A percentile compares a stretch with the other conserved stretches of the same genome.
Evolutionary conservation across 1,140 invertebrate species (phyloP).

Genomic region (Macrobrachium nipponense): DNA sequence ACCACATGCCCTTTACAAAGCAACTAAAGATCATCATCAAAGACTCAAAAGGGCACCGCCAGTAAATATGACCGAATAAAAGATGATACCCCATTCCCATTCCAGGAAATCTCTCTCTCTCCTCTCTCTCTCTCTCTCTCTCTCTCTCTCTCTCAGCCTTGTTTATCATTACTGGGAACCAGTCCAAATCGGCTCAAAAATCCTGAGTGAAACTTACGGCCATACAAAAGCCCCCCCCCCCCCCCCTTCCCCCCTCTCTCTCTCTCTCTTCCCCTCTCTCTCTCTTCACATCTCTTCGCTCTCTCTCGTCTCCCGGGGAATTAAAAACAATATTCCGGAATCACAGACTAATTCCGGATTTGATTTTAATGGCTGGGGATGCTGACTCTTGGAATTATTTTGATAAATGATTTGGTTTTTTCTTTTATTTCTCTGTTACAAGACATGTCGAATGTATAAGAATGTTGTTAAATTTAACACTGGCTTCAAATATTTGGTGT

Average conservation of each 20-base stretch:
- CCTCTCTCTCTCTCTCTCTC: conserved; percentile 31
- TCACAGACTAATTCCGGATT: too few species aligned
- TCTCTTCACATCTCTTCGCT: too few species aligned
- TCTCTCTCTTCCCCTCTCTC: too few species aligned
- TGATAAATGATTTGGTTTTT: not conserved
- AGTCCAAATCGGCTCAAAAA: not conserved
- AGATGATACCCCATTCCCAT: not conserved
- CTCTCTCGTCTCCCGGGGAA: too few species aligned
- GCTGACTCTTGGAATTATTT: not conserved
- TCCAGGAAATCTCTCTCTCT: conserved; percentile 5
- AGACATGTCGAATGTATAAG: too few species aligned
- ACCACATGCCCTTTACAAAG: too few species aligned
- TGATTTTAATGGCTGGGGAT: too few species aligned
- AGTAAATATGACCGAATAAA: not conserved
- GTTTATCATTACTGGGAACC: not conserved
- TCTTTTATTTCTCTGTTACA: not conserved
- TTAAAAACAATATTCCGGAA: too few species aligned
- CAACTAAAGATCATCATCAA: not conserved
- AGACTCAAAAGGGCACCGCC: not conserved
- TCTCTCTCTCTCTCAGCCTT: not conserved
- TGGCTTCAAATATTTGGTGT: too few species aligned
- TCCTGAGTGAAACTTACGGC: not conserved
- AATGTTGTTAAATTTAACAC: too few species aligned
- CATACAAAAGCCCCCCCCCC: too few species aligned
- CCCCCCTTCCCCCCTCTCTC: too few species aligned